Conservation (phyloP, 2,113 vertebrate species). For the Channa argus region DNA sequence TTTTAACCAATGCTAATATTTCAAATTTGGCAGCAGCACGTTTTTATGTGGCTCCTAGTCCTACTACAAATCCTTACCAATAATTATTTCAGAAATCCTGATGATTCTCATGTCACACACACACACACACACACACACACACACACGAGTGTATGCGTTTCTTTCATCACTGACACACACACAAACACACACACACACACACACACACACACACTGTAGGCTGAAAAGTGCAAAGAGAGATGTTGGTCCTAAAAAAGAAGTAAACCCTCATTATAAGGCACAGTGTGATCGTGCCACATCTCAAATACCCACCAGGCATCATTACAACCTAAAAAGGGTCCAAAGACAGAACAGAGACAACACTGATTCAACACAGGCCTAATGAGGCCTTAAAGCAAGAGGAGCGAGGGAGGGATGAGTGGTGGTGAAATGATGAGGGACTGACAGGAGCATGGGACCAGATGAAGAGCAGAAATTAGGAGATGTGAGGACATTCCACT, state of each 20-base stretch:
- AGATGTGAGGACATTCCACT: slow-evolving; percentile 12
- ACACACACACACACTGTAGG: slow-evolving; percentile 22
- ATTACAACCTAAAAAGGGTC: slow-evolving; percentile 75
- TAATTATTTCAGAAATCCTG: slow-evolving; percentile 5
- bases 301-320: slow-evolving; percentile 79
- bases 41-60: slow-evolving; percentile 31
- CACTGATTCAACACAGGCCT: slow-evolving; percentile 70
- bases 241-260: slow-evolving; percentile 64
- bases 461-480: slow-evolving; percentile 35
- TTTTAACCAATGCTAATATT: slow-evolving; percentile 20
- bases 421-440: slow-evolving; percentile 52
- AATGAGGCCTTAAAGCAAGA: slow-evolving; percentile 74
- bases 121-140: not conserved
- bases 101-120: slow-evolving; percentile 34
- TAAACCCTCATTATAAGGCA: slow-evolving; percentile 66
- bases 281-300: slow-evolving; percentile 63
- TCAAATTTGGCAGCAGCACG: slow-evolving; percentile 17
- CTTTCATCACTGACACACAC: slow-evolving; percentile 26
- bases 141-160: slow-evolving; percentile 35
- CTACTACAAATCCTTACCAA: slow-evolving; percentile 8
- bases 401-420: slow-evolving; percentile 38
- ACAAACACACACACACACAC: not conserved
- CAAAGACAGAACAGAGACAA: slow-evolving; percentile 70
- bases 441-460: slow-evolving; percentile 44
- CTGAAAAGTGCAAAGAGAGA: slow-evolving; percentile 39